Evolutionary conservation across 2,888 invertebrate species (phyloP), one percentile per base, ranked within the genome.

Genomic region (Mycalesis mineus): DNA sequence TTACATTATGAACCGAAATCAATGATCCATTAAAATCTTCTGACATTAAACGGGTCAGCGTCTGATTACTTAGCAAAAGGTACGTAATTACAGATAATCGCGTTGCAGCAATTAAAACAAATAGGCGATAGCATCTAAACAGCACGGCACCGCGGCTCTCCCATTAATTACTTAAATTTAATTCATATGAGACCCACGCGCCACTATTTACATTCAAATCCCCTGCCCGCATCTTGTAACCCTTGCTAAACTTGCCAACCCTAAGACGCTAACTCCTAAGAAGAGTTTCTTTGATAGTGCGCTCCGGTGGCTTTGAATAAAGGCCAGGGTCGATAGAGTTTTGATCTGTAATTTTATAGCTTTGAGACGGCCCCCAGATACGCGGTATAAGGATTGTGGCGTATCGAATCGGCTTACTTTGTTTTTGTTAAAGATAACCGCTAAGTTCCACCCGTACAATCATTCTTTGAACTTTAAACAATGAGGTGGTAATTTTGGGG

Each of bases 311-410:
- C 74, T 82, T 69, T 70, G 84, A 82, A 88, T 88, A 88, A 88
- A 87, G 88, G 84, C 78, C 84, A 85, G 81, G 88, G 84, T 87
- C 85, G 87, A 88, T 86, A 80, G 84, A 85, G 84, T 86, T 84
- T 78, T 88, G 88, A 89, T 88, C 88, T 88, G 87, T 88, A 88
- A 89, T 89, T 88, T 88, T 89, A 89, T 88, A 87, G 84, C 86
- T 84, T 83, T 85, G 85, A 85, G 78, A 70, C 75, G 77, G 78
- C 80, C 83, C 83, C 76, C 74, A 84, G 83, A 72, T 71, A 73
- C 68, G 78, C 75, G 77, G 69, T 74, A 63, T 64, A 66, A 66
- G 77, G 79, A 84, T 83, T 85, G 84, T 76, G 84, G 84, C 78
- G 76, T 84, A 84, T 85, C 78, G 55, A 62, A 60, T 52, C 60